These are phyloP conservation scores for Radopholus similis DNA, from an alignment of 1,140 invertebrate species.

Conservation along the genomic window DNA sequence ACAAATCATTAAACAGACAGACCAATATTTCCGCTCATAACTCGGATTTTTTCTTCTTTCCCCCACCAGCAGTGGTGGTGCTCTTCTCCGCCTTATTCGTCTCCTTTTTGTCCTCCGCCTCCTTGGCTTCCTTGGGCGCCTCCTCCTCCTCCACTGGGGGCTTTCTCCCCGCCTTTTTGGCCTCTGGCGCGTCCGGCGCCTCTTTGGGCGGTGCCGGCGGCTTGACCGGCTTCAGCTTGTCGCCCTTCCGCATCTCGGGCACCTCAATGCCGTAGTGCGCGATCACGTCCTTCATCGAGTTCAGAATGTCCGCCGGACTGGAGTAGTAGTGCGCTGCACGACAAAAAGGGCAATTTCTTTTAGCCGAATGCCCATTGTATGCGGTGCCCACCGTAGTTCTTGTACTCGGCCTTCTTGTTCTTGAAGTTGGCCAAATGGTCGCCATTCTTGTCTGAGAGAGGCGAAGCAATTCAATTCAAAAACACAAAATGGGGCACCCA, in stretches of 20 bases:
- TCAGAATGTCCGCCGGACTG: slow-evolving; percentile 56
- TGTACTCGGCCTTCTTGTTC: slow-evolving; percentile 60
- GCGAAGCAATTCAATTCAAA: neutral
- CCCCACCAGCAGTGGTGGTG: no score
- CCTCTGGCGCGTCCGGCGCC: slow-evolving; percentile 25
- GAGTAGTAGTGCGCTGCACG: slow-evolving; percentile 59
- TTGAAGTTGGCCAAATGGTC: slow-evolving; percentile 45
- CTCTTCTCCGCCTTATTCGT: no score
- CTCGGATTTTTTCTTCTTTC: slow-evolving; percentile 7
- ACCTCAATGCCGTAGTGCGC: slow-evolving; percentile 52
- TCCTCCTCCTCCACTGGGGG: slow-evolving; percentile 24
- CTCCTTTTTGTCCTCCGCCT: slow-evolving; percentile 10
- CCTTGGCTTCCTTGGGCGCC: neutral
- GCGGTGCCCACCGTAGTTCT: no score
- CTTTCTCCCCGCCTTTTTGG: slow-evolving; percentile 38
- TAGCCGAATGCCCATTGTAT: no score
- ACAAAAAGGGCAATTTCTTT: no score
- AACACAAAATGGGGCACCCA: slow-evolving; percentile 23
- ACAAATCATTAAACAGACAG: no score
- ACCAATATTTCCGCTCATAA: neutral
- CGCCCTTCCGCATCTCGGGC: slow-evolving; percentile 51
- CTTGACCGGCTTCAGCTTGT: slow-evolving; percentile 56
- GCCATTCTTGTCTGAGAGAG: slow-evolving; percentile 48
- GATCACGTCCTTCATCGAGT: slow-evolving; percentile 58
- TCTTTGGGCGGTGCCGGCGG: slow-evolving; percentile 35